These are phyloP conservation scores for Rotaria sp. DNA, from an alignment of 2,888 invertebrate genomes.

Conservation along the genomic window DNA sequence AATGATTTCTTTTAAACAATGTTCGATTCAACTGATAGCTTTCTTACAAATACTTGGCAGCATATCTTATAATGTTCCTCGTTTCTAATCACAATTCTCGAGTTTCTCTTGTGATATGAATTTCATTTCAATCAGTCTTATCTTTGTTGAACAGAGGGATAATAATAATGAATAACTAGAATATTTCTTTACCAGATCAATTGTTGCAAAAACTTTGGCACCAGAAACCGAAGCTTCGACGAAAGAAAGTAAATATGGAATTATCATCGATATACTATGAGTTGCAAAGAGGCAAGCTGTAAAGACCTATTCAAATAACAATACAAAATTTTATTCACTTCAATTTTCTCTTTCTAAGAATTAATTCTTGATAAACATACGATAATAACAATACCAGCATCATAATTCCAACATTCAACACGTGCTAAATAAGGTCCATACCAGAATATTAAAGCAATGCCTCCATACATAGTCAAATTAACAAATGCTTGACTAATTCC, in stretches of 20 bases:
- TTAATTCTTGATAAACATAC: background rate
- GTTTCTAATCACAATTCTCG: too few species aligned
- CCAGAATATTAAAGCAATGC: constrained; percentile 54
- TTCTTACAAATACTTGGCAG: too few species aligned
- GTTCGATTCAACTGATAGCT: too few species aligned
- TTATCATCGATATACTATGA: constrained; percentile 51
- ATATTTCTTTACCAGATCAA: constrained; percentile 66
- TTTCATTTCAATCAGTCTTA: too few species aligned
- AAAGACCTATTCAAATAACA: background rate
- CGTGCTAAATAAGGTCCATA: constrained; percentile 49
- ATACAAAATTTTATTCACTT: background rate
- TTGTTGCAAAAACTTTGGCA: constrained; percentile 65
- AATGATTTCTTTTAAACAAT: too few species aligned
- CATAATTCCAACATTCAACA: background rate
- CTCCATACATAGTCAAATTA: constrained; percentile 37
- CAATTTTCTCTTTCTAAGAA: background rate
- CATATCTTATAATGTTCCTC: too few species aligned
- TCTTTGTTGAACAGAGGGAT: too few species aligned
- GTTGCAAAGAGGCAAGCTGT: constrained; percentile 46
- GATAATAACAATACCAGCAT: background rate
- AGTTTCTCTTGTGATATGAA: too few species aligned
- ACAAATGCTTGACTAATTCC: background rate
- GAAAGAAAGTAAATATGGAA: constrained; percentile 48
- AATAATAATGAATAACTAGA: too few species aligned
- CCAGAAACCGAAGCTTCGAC: constrained; percentile 58